phyloP scores from a whole-genome alignment of 2,113 vertebrate species.

The Equus przewalskii region DNA sequence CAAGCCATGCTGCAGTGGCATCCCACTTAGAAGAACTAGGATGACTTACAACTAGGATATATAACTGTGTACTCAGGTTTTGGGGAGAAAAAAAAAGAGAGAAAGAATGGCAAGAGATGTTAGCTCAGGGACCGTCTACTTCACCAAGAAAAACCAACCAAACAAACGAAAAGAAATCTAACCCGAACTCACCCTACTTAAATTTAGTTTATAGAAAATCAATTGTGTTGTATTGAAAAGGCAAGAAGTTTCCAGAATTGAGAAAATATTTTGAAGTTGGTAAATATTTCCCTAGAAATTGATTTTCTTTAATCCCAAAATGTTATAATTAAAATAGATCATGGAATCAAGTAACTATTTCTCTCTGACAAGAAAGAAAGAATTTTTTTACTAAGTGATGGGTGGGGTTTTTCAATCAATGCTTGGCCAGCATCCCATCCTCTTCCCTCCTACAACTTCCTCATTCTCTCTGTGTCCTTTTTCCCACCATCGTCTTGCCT shows the following conservation, averaged over 20 bases:
- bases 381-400: neutral
- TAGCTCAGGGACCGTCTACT: too few species aligned
- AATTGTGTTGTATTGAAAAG: neutral
- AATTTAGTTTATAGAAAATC: neutral
- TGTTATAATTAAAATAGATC: neutral
- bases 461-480: neutral
- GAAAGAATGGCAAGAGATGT: too few species aligned
- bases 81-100: too few species aligned
- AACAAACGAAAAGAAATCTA: neutral
- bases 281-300: slow-evolving; percentile 1
- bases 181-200: neutral
- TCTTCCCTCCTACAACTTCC: neutral
- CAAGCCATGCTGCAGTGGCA: too few species aligned
- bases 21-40: too few species aligned
- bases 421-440: neutral
- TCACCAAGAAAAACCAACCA: too few species aligned
- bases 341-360: neutral
- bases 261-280: neutral
- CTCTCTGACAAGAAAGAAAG: neutral
- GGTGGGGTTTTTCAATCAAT: neutral
- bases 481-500: neutral
- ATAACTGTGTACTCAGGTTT: too few species aligned
- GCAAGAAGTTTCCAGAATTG: neutral
- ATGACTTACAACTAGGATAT: too few species aligned
- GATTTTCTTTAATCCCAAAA: neutral